Evolutionary conservation across 2,888 invertebrate genomes (phyloP), one percentile per base, ranked within the genome.

Genomic region (Elmis aenea): DNA sequence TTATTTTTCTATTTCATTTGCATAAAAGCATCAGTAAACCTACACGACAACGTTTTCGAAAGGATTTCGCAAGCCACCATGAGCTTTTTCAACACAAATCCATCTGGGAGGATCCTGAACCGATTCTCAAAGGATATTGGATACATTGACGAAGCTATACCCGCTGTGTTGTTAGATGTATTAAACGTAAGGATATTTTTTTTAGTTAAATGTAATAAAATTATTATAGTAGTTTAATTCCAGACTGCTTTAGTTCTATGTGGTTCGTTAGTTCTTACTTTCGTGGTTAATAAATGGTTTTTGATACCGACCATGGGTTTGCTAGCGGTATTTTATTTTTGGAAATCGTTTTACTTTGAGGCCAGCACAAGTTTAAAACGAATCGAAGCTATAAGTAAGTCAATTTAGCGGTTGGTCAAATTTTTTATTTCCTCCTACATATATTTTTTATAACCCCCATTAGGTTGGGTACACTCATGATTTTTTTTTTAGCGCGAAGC

Each of bases 301-400:
- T 80, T 89, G 58, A 73, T 76, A 36, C 82, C 83, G 0, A 81
- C 84, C 0, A 62, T 74, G 0, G 58, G 79, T 2, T 73, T 88
- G 5, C 73, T 76, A 0, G 44, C 75, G 1, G 51, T 83, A 6
- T 82, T 88, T 60, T 75, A 76, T 20, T 59, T 75, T 4, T 61
- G 87, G 6, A 62, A 88, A 11, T 66, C 71, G 2, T 71, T 42
- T 5, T 42, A 38, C 16, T n/a, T 42, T 24, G 20, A 29, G 27
- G 32, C 38, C 2, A 33, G 86, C 13, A 69, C 87, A 11, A 82
- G 81, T 53, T 65, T 88, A 18, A 88, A 79, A 64, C 66, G 79
- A 48, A 70, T 81, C 1, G 81, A 81, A 57, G 78, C 79, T 51
- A 74, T 77, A 13, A 77, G 80, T 80, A 50, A 72, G 73, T 67